Percentiles rank a stretch among this genome's conserved stretches.
Conservation (phyloP, 1,140 invertebrate species). For the Drosophila carrolli region DNA sequence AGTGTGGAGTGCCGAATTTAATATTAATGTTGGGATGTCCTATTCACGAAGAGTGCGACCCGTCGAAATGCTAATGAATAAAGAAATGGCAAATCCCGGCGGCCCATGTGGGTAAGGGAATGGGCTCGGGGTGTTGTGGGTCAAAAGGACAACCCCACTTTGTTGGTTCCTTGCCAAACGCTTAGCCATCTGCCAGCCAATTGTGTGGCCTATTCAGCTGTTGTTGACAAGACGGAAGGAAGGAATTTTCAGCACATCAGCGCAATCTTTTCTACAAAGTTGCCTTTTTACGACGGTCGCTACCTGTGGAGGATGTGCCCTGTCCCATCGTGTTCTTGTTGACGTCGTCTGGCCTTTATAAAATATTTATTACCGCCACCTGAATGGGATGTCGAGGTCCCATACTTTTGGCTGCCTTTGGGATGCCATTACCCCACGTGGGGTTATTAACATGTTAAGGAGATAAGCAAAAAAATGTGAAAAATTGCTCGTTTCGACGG, state of each 20-base stretch:
- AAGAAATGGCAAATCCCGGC: constrained; percentile 44
- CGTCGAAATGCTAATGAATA: constrained; percentile 62
- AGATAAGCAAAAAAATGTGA: constrained; percentile 31
- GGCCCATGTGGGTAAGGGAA: constrained; percentile 7
- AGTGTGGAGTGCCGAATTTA: constrained; percentile 36
- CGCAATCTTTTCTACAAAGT: constrained; percentile 68
- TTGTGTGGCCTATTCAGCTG: constrained; percentile 62
- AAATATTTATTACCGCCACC: constrained; percentile 62
- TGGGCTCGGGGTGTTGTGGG: constrained; percentile 10
- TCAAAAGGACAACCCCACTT: constrained; percentile 39
- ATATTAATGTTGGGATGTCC: constrained; percentile 73
- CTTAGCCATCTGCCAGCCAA: constrained; percentile 77
- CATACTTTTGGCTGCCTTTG: neutral
- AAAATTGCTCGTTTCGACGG: constrained; percentile 22
- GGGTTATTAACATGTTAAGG: constrained; percentile 56
- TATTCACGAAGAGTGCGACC: constrained; percentile 15
- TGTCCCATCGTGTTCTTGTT: constrained; percentile 25
- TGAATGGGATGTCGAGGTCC: constrained; percentile 9
- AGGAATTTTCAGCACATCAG: constrained; percentile 76
- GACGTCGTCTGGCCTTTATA: constrained; percentile 54
- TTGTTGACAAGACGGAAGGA: constrained; percentile 71
- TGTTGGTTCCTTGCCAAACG: constrained; percentile 54
- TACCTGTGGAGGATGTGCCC: constrained; percentile 48
- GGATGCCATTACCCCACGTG: constrained; percentile 12
- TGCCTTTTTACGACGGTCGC: constrained; percentile 49